phyloP scores from a whole-genome alignment of 2,113 vertebrate species.

The Hippocampus zosterae region DNA sequence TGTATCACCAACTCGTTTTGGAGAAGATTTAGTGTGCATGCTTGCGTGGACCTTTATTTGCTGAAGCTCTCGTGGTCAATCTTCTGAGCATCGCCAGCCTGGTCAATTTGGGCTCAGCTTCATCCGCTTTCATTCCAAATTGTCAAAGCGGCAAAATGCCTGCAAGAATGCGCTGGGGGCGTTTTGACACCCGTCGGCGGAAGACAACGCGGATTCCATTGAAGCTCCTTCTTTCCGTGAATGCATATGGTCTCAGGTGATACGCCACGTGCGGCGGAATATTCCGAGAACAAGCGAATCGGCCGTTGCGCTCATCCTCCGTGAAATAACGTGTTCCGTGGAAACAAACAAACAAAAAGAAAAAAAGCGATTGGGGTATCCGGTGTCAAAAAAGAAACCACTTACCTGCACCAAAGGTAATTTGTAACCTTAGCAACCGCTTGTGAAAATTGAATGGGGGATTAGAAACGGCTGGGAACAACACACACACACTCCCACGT shows the following conservation, averaged over 20 bases:
- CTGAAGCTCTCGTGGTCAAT: too few relatives aligned
- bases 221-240: not conserved
- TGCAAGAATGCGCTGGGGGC: not conserved
- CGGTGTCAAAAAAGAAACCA: constrained; percentile 85
- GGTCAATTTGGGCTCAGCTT: not conserved
- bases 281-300: constrained; percentile 73
- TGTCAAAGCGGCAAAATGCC: not conserved
- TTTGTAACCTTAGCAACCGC: constrained; percentile 95
- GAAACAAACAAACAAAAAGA: constrained; percentile 61
- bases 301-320: constrained; percentile 73
- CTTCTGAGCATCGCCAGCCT: not conserved
- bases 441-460: constrained; percentile 85
- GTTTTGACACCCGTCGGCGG: not conserved
- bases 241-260: constrained; percentile 61
- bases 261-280: constrained; percentile 54
- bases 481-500: constrained; percentile 2
- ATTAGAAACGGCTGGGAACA: constrained; percentile 76
- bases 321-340: constrained; percentile 79
- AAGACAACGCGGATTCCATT: too few relatives aligned
- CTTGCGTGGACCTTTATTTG: too few relatives aligned
- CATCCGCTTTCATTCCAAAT: not conserved
- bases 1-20: too few relatives aligned
- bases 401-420: constrained; percentile 88
- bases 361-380: constrained; percentile 73
- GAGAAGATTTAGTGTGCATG: too few relatives aligned